phyloP scores from a whole-genome alignment of 1,140 invertebrate species.

The Cephus cinctus region DNA sequence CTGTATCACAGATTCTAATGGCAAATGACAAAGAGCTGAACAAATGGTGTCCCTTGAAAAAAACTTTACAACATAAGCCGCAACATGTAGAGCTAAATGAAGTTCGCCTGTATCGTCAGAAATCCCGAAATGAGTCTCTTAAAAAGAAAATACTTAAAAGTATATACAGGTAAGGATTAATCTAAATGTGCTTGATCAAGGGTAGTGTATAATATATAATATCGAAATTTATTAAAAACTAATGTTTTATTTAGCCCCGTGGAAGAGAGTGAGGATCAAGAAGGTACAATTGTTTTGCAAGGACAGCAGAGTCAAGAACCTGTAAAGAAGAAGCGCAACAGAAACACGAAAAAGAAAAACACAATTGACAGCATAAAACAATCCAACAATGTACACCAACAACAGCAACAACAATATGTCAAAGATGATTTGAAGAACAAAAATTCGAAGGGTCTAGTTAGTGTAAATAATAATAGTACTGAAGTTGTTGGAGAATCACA shows the following conservation, averaged over 20 bases:
- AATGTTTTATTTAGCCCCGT: slow-evolving; percentile 12
- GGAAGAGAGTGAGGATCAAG: slow-evolving; percentile 16
- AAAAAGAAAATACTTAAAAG: slow-evolving; percentile 87
- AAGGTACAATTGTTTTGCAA: too few relatives aligned
- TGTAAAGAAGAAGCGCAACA: slow-evolving; percentile 26
- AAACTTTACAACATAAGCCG: slow-evolving; percentile 76
- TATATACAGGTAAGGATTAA: slow-evolving; percentile 62
- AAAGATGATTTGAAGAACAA: too few relatives aligned
- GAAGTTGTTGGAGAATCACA: too few relatives aligned
- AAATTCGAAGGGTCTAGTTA: too few relatives aligned
- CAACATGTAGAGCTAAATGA: slow-evolving; percentile 81
- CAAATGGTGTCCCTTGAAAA: slow-evolving; percentile 91
- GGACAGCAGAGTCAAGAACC: slow-evolving; percentile 3
- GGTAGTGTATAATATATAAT: slow-evolving; percentile 1
- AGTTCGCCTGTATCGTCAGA: slow-evolving; percentile 71
- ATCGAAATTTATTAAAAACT: slow-evolving; percentile 16
- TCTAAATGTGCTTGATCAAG: not conserved
- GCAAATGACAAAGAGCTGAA: slow-evolving; percentile 93
- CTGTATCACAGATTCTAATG: slow-evolving; percentile 74
- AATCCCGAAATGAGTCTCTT: slow-evolving; percentile 68
- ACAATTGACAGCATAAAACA: not conserved
- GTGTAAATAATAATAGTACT: too few relatives aligned
- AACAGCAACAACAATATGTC: too few relatives aligned
- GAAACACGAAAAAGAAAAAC: slow-evolving; percentile 22
- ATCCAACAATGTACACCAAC: too few relatives aligned